A percentile compares a stretch with the other conserved stretches of the same genome.
Conservation (phyloP, 1,140 invertebrate species). For the Helicorthomorpha holstii region DNA sequence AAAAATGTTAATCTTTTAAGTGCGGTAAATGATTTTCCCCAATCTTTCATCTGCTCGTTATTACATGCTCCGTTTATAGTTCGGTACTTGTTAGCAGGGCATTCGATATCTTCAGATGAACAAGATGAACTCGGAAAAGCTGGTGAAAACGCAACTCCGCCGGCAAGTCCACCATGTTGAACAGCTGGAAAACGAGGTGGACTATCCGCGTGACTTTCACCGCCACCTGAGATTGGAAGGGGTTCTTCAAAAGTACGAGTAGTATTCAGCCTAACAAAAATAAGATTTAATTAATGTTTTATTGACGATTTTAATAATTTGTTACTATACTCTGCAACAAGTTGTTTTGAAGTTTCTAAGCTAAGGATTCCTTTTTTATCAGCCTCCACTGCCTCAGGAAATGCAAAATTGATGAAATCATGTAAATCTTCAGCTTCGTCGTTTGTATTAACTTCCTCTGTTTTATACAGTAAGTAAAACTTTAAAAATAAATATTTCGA, state of each 20-base stretch:
- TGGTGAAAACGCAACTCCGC: too few relatives aligned
- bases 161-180: too few relatives aligned
- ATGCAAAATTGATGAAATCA: not conserved
- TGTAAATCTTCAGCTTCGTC: not conserved
- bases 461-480: too few relatives aligned
- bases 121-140: too few relatives aligned
- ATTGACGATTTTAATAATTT: not conserved
- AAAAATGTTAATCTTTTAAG: constrained; percentile 13
- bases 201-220: not conserved
- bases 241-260: too few relatives aligned
- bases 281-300: not conserved
- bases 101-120: not conserved
- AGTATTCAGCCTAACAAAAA: not conserved
- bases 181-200: not conserved
- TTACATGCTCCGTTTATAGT: constrained; percentile 56
- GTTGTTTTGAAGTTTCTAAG: not conserved
- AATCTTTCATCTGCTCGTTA: constrained; percentile 36
- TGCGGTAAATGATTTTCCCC: constrained; percentile 27
- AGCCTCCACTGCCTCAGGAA: not conserved
- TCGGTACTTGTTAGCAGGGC: constrained; percentile 30
- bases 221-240: not conserved
- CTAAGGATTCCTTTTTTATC: not conserved
- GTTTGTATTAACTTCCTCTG: too few relatives aligned
- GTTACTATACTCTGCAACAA: not conserved
- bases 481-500: too few relatives aligned